Base-by-base conservation (phyloP, 2,113 vertebrate species). In the Halichoeres trimaculatus region DNA sequence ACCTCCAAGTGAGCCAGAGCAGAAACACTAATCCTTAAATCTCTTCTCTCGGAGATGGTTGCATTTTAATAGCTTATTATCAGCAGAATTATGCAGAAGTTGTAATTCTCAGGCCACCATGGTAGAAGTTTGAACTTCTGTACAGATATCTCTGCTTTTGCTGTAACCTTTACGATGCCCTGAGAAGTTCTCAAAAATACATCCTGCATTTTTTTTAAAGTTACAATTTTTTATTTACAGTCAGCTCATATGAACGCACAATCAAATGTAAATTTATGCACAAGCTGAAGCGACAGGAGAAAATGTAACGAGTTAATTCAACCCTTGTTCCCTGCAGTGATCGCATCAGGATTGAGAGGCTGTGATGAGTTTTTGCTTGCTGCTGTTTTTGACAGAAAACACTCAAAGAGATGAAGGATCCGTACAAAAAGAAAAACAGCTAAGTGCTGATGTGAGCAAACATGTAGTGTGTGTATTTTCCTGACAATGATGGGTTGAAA, bases 21-120 rank as follows among this genome's bases (percentile, higher is more conserved):
- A 59, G 59, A 61, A 74, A 80, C 51, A 66, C 52, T 81, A 86
- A 87, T 84, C 76, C 76, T 26, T 35, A 70, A 83, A 81, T 81
- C 61, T 74, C 26, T 36, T 75, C 60, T 60, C 65, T 64, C 76
- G 73, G 77, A 86, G 38, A 54, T 30, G 65, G 71, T 24, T 52
- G 73, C 63, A 83, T 76, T 79, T 81, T 61, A 84, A 80, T 65
- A 80, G 57, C 45, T 69, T 70, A 80, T 81, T 72, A 85, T 22
- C 70, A 83, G 82, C 58, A 59, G 14, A 6, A 58, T 63, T 64
- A 63, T 71, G 14, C 45, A 48, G 19, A 2, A 48, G 8, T 48
- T 34, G 58, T 52, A 40, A 68, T 67, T 84, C 19, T 73, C 57
- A 66, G 14, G 11, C 53, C 47, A 52, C n/a, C 57, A 35, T 41